Conservation (phyloP, 2,113 vertebrate species). For the Clarias gariepinus region DNA sequence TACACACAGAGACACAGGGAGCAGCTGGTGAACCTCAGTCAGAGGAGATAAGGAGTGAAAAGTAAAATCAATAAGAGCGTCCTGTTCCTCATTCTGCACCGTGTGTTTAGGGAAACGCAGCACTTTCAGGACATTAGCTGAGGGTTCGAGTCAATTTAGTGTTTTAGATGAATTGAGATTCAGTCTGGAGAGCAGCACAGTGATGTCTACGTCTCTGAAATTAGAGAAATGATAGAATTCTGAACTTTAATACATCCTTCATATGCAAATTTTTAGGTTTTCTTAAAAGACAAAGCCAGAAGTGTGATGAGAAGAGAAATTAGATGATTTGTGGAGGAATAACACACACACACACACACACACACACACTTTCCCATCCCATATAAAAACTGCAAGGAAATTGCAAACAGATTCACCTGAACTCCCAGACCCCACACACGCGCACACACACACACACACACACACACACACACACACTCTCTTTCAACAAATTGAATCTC, state of each 20-base stretch:
- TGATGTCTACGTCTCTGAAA: neutral
- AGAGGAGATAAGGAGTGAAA: no score
- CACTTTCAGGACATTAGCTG: neutral
- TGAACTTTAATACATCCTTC: conserved; percentile 7
- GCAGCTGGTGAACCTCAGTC: no score
- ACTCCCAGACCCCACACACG: neutral
- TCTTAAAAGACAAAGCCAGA: conserved; percentile 16
- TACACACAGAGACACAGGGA: neutral
- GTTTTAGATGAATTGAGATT: neutral
- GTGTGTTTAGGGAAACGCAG: no score
- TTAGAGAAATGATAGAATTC: neutral
- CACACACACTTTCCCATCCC: neutral
- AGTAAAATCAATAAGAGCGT: neutral
- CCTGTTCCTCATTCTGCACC: neutral
- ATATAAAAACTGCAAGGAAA: neutral
- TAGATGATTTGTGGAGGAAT: neutral
- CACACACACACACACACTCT: no score
- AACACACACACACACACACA: neutral
- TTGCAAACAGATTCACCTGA: conserved; percentile 21
- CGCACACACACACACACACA: conserved; percentile 23
- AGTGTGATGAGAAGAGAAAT: conserved; percentile 7
- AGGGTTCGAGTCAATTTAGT: neutral
- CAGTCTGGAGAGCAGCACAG: neutral
- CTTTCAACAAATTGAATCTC: conserved; percentile 29
- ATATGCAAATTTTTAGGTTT: neutral